Evolutionary conservation across 2,888 invertebrate genomes (phyloP).

Genomic region (Odontomyia ornata): DNA sequence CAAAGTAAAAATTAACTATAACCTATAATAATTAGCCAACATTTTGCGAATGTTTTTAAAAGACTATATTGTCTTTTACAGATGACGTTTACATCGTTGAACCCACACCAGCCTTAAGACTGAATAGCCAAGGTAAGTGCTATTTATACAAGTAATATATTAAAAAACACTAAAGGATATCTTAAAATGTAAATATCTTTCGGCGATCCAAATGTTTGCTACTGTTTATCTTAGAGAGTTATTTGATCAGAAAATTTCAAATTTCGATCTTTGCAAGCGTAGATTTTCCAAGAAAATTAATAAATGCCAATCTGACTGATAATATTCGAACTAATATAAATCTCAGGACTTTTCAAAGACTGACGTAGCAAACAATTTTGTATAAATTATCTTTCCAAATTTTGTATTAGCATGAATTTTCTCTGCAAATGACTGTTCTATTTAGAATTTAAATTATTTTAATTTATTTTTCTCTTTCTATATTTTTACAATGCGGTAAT

Average conservation of each 20-base stretch:
- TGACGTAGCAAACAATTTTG: slow-evolving; percentile 43
- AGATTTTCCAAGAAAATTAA: no score
- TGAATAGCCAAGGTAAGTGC: slow-evolving; percentile 58
- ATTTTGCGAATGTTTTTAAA: no score
- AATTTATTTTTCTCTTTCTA: slow-evolving; percentile 30
- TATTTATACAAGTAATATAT: slow-evolving; percentile 47
- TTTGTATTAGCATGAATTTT: background rate
- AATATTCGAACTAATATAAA: no score
- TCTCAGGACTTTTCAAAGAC: no score
- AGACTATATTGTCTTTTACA: no score
- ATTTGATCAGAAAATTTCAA: no score
- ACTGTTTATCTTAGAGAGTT: no score
- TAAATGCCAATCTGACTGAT: no score
- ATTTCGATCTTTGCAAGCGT: no score
- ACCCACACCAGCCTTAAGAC: slow-evolving; percentile 58
- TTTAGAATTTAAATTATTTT: background rate
- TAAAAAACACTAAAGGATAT: slow-evolving; percentile 41
- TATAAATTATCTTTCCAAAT: no score
- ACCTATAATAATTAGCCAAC: no score
- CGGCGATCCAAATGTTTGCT: slow-evolving; percentile 27
- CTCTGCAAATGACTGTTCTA: background rate
- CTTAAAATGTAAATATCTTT: slow-evolving; percentile 48
- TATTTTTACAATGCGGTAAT: slow-evolving; percentile 12
- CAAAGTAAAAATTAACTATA: no score
- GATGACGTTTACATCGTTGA: slow-evolving; percentile 56